Base-by-base conservation (phyloP, 2,797 vertebrate genomes). In the Tenualosa thibaudeaui region DNA sequence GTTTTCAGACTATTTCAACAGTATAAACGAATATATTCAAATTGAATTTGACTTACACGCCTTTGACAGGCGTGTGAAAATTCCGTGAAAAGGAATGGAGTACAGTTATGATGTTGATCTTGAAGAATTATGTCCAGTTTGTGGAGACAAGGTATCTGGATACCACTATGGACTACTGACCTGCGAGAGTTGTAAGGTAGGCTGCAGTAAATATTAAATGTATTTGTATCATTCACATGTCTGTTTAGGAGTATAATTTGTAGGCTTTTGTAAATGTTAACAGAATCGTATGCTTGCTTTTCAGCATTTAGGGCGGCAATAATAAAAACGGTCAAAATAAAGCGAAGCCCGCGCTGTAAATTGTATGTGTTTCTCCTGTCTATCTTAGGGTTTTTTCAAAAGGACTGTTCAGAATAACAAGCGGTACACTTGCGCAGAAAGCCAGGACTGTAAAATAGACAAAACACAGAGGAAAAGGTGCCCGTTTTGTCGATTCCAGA, bases 341-440 rank as follows among this genome's bases (percentile, higher is more conserved):
- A 43, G 8, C 8, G 53, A 56, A 81, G 81, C 31, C 31, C 31
- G 31, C 31, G 31, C 60, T 75, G 2, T 75, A 37, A 51, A 19
- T 78, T 5, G 6, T 78, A 49, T 65, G 24, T 22, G 2, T 22
- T 15, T 84, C 12, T 43, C 81, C 62, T 78, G 31, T 50, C 84
- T 5, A 46, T 82, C 8, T 19, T 89, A 98, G 97, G 97, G 97
- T 0, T 99, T 99, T 93, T 99, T 99, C 93, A 98, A 99, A 93
- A 94, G 97, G 89, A 98, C 97, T 0, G 97, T 99, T 87, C 97
- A 98, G 91, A 98, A 99, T 93, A 97, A 96, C 93, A 99, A 98
- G 93, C 96, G 94, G 86, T 99, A 98, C 92, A 94, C 94, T 81
- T 99, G 97, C 91, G 96, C 95, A 12, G 97, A 97, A 88, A 96